Evolutionary conservation across 2,113 vertebrate genomes (phyloP), one percentile per base, ranked within the genome.

Genomic region (Gambusia affinis): DNA sequence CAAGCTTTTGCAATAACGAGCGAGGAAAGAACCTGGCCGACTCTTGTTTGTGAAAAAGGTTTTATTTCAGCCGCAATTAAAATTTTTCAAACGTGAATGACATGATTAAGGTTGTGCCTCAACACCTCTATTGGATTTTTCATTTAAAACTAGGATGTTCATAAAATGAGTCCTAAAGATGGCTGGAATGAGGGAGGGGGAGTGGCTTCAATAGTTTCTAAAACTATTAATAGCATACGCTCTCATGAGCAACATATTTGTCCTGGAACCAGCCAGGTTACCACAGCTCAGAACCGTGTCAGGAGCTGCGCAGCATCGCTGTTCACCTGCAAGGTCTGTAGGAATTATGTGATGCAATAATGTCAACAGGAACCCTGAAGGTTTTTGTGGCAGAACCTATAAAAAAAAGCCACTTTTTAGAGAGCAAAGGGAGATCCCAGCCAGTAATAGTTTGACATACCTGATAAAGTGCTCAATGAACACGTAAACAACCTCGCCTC

Each of bases 281-380:
- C 33, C n/a, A 6, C 4, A 8, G 29, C 4, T 37, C 4, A 42
- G 29, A 29, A 67, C 22, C 35, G 19, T 35, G 17, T 39, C 31
- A 60, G 19, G 12, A 51, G 30, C 65, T 47, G 12, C 66, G 29
- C 31, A 60, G 54, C 62, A 60, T 14, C 27, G 27, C 4, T 54
- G 31, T 73, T 47, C 64, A 63, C 2, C 22, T 54, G 28, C 37
- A 35, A 72, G 44, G 19, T 44, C 37, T 44, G 39, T 3, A 31
- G 17, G 63, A 30, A 27, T 51, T 7, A 64, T 27, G 19, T 64
- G 70, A 64, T 54, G 62, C 71, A 64, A 35, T 70, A 22, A 37
- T 39, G 24, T 37, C 6, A 39, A 64, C 37, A 60, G 11, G 47
- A 14, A 28, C n/a, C 33, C 7, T 24, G 44, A 47, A 47, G 44